Percentiles rank a stretch among this genome's conserved stretches.
Conservation (phyloP, 2,797 vertebrate genomes). For the Tachyglossus aculeatus region DNA sequence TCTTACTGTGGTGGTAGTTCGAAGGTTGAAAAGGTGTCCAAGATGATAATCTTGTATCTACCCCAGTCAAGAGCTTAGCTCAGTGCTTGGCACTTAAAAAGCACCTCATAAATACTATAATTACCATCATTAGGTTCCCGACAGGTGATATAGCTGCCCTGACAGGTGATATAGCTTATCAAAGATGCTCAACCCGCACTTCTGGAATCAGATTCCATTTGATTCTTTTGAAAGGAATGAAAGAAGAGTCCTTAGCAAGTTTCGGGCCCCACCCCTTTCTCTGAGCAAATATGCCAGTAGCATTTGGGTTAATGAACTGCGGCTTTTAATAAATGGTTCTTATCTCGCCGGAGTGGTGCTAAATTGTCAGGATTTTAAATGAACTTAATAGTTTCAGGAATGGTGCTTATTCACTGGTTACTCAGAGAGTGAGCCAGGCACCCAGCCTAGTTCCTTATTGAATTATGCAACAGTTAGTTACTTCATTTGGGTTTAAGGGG, state of each 20-base stretch:
- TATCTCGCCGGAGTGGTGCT: constrained; percentile 76
- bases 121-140: too few relatives aligned
- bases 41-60: too few relatives aligned
- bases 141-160: too few relatives aligned
- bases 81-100: too few relatives aligned
- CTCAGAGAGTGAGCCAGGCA: constrained; percentile 48
- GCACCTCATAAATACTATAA: too few relatives aligned
- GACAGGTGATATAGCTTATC: too few relatives aligned
- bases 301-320: constrained; percentile 80
- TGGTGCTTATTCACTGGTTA: constrained; percentile 75
- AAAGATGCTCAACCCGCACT: too few relatives aligned
- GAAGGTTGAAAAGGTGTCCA: too few relatives aligned
- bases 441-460: constrained; percentile 65
- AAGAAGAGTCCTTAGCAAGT: neutral
- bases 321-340: constrained; percentile 81
- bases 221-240: neutral
- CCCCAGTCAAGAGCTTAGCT: too few relatives aligned
- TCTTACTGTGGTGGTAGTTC: too few relatives aligned
- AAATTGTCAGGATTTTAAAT: constrained; percentile 82
- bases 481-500: constrained; percentile 77
- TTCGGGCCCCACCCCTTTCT: constrained; percentile 40
- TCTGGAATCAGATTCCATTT: neutral
- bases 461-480: constrained; percentile 76
- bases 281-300: constrained; percentile 73
- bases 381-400: constrained; percentile 77